phyloP scores from a whole-genome alignment of 1,140 invertebrate species.

The Pseudomyrmex flavicornis region DNA sequence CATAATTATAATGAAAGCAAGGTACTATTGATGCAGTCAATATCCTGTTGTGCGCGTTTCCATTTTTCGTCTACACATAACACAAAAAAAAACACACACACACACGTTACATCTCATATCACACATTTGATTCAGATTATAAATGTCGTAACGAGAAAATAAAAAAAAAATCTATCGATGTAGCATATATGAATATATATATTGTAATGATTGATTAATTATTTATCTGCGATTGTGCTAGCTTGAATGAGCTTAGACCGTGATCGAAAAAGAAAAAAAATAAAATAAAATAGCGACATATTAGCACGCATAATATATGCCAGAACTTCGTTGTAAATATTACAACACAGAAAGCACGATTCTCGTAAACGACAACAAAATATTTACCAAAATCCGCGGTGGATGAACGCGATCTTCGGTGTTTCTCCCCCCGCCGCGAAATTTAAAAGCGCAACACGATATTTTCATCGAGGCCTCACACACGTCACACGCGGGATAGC shows the following conservation, averaged over 20 bases:
- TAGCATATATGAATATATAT: slow-evolving; percentile 36
- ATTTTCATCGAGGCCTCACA: slow-evolving; percentile 23
- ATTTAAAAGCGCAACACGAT: background rate
- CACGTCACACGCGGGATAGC: background rate
- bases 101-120: background rate
- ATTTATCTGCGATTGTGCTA: slow-evolving; percentile 39
- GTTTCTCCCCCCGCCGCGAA: background rate
- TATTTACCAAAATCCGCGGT: slow-evolving; percentile 10
- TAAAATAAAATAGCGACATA: background rate
- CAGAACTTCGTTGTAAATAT: slow-evolving; percentile 1
- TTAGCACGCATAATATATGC: background rate
- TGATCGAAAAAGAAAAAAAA: background rate
- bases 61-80: slow-evolving; percentile 54
- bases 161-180: slow-evolving; percentile 34
- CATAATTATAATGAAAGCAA: slow-evolving; percentile 61
- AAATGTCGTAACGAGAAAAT: slow-evolving; percentile 33
- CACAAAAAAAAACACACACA: background rate
- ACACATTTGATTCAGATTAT: slow-evolving; percentile 25
- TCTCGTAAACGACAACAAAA: background rate
- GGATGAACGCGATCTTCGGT: background rate
- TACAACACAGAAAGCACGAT: background rate
- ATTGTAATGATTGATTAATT: slow-evolving; percentile 44
- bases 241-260: slow-evolving; percentile 16
- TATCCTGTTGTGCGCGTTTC: slow-evolving; percentile 69
- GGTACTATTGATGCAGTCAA: slow-evolving; percentile 74